Evolutionary conservation across 2,113 vertebrate genomes (phyloP).

Genomic region (Paramormyrops kingsleyae): DNA sequence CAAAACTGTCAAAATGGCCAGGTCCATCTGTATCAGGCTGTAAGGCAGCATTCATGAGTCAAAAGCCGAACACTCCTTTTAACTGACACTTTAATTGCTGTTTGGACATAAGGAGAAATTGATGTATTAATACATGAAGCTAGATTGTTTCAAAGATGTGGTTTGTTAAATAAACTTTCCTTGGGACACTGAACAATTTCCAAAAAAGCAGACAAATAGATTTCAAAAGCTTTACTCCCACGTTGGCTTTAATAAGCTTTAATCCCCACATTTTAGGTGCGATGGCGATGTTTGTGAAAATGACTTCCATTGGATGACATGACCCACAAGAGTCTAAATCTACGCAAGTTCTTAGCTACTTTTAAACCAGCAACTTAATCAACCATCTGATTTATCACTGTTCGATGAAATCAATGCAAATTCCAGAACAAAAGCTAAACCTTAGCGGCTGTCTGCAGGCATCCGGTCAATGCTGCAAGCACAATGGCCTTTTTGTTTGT

Average conservation of each 20-base stretch:
- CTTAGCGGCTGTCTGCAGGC: not conserved
- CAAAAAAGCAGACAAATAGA: not conserved
- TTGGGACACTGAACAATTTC: not conserved
- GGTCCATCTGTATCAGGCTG: not conserved
- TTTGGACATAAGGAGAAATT: not conserved
- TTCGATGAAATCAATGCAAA: not conserved
- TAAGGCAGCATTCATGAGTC: not conserved
- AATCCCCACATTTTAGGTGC: not conserved
- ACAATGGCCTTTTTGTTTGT: slow-evolving; percentile 11
- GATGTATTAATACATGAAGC: not conserved
- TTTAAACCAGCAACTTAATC: not conserved
- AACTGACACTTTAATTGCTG: not conserved
- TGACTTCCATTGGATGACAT: not conserved
- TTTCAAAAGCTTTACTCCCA: not conserved
- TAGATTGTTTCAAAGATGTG: not conserved
- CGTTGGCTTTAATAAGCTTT: not conserved
- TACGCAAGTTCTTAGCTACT: not conserved
- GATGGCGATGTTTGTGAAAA: not conserved
- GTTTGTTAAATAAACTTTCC: not conserved
- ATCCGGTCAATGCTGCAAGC: not conserved
- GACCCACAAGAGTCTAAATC: not conserved
- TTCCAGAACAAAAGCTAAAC: not conserved
- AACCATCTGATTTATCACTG: not conserved
- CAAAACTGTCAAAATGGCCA: not conserved
- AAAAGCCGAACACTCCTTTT: not conserved